Conservation (phyloP, 2,797 vertebrate species). For the Semotilus atromaculatus region DNA sequence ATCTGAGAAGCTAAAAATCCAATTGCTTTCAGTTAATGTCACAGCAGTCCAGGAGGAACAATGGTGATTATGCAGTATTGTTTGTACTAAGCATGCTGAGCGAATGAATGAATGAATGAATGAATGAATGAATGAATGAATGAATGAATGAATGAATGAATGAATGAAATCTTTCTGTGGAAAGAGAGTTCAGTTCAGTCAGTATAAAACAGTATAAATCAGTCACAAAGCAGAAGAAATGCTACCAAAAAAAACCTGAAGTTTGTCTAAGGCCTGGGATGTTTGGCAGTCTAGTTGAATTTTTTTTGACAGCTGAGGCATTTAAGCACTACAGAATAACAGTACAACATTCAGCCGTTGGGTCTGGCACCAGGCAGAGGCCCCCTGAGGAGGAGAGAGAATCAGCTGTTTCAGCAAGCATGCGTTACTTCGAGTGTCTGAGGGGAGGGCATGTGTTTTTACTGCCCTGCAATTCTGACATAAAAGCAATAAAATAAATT, state of each 20-base stretch:
- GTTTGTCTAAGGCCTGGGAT: slow-evolving; percentile 39
- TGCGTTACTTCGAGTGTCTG: background rate
- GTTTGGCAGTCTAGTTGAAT: slow-evolving; percentile 42
- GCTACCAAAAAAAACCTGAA: slow-evolving; percentile 44
- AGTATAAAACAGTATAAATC: background rate
- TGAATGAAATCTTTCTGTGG: slow-evolving; percentile 44
- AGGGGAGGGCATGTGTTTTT: slow-evolving; percentile 13
- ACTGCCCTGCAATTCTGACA: slow-evolving; percentile 7
- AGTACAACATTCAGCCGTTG: slow-evolving; percentile 51
- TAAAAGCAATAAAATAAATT: slow-evolving; percentile 20
- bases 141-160: background rate
- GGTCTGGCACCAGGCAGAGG: slow-evolving; percentile 44
- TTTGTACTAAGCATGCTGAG: background rate
- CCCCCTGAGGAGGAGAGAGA: slow-evolving; percentile 42
- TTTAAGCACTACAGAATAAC: slow-evolving; percentile 31
- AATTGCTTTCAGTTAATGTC: background rate
- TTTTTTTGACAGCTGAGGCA: slow-evolving; percentile 50
- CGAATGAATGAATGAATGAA: too few species aligned
- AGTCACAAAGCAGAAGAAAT: slow-evolving; percentile 45
- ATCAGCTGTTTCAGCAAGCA: slow-evolving; percentile 50
- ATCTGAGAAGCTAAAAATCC: background rate
- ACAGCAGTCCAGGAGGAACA: background rate
- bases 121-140: too few species aligned
- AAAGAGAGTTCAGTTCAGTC: slow-evolving; percentile 38
- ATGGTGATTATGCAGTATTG: background rate